Evolutionary conservation across 1,140 invertebrate genomes (phyloP).

Genomic region (Thaumetopoea pityocampa): DNA sequence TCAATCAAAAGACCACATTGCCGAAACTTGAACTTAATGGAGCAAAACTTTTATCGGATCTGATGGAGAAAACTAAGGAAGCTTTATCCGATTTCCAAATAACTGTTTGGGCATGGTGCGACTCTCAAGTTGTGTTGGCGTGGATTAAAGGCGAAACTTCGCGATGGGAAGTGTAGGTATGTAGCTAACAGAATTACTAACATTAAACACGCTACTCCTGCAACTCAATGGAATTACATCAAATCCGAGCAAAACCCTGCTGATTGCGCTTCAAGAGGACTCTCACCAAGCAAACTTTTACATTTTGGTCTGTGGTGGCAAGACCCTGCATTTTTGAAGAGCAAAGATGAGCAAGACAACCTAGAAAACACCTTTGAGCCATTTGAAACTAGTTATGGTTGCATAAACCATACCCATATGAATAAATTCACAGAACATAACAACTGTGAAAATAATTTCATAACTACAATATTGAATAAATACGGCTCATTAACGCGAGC

Average conservation of each 20-base stretch:
- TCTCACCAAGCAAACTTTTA: constrained; percentile 15
- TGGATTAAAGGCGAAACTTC: constrained; percentile 35
- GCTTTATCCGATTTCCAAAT: constrained; percentile 10
- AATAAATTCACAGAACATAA: no score
- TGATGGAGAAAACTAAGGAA: no score
- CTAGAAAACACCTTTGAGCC: constrained; percentile 2
- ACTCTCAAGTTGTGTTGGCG: constrained; percentile 37
- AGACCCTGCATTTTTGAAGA: constrained; percentile 17
- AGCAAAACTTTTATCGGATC: constrained; percentile 52
- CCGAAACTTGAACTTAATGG: constrained; percentile 68
- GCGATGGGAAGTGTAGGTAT: constrained; percentile 42
- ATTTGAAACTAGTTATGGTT: constrained; percentile 13
- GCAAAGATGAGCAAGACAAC: constrained; percentile 2
- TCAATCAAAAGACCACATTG: constrained; percentile 51
- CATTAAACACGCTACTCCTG: constrained; percentile 28
- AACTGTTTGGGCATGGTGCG: constrained; percentile 25
- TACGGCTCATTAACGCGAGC: no score
- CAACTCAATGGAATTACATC: constrained; percentile 28
- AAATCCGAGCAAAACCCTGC: constrained; percentile 33
- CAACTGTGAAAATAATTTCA: no score
- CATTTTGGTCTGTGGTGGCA: constrained; percentile 25
- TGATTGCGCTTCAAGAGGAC: constrained; percentile 23
- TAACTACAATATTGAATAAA: no score
- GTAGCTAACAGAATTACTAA: constrained; percentile 43
- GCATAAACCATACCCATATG: constrained; percentile 6